Percentiles rank a stretch among this genome's conserved stretches.
Evolutionary conservation across 2,113 vertebrate genomes (phyloP).

Genomic region (Indri indri): DNA sequence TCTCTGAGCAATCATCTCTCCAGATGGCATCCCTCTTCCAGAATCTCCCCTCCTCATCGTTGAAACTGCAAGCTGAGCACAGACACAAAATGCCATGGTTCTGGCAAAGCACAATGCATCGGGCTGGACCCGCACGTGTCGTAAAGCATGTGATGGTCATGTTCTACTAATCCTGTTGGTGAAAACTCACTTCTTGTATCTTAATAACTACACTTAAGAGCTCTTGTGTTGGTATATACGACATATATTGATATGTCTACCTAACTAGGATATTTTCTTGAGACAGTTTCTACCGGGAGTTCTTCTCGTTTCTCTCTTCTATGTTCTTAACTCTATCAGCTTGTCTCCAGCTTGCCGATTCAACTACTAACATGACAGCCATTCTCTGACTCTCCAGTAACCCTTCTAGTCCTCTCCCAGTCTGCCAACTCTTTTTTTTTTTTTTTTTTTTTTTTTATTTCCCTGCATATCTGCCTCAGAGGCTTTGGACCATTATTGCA

Average conservation of each 20-base stretch:
- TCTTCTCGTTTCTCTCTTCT: not conserved
- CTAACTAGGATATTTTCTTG: not conserved
- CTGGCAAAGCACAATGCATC: fast-evolving
- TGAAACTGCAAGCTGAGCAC: not conserved
- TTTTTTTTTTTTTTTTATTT: not conserved
- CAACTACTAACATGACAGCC: not conserved
- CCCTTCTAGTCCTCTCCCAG: not conserved
- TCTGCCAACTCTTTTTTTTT: not conserved
- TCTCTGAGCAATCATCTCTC: not conserved
- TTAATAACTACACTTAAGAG: not conserved
- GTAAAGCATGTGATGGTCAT: not conserved
- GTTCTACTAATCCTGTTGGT: not conserved
- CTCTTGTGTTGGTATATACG: not conserved
- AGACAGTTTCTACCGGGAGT: not conserved
- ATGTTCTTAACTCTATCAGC: not conserved
- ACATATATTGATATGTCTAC: not conserved
- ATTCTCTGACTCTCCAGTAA: not conserved
- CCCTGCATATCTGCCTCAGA: not conserved
- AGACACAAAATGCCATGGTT: not conserved
- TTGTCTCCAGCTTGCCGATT: not conserved
- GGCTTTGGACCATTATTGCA: not conserved
- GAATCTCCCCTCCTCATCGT: not conserved
- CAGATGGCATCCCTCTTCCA: not conserved
- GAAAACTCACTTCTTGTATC: not conserved
- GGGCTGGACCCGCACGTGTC: not conserved